A percentile compares a stretch with the other conserved stretches of the same genome.
Conservation (phyloP, 2,888 invertebrate genomes). For the Sympetrum striolatum region DNA sequence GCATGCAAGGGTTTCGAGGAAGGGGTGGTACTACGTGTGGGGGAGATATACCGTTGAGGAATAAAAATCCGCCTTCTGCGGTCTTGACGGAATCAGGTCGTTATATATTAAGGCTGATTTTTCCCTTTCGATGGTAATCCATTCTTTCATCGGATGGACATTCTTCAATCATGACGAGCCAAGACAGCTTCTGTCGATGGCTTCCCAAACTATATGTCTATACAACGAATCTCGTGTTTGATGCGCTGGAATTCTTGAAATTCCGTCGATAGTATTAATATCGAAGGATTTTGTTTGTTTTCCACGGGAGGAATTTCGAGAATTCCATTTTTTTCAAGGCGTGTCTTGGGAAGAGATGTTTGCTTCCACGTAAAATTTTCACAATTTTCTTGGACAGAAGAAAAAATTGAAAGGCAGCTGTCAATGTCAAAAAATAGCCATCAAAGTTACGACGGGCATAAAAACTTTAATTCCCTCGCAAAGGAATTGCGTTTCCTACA, state of each 20-base stretch:
- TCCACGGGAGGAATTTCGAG: no score
- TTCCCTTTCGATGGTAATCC: not conserved
- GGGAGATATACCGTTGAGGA: slow-evolving; percentile 11
- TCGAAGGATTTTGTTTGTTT: no score
- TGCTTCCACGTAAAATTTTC: no score
- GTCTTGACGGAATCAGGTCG: slow-evolving; percentile 39
- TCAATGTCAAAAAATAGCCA: no score
- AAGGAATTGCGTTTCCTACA: not conserved
- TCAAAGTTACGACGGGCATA: no score
- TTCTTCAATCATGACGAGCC: not conserved
- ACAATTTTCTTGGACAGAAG: no score
- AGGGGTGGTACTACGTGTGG: not conserved
- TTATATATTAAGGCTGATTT: slow-evolving; percentile 26
- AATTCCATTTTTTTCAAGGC: no score
- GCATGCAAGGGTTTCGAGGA: not conserved
- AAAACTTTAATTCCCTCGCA: not conserved
- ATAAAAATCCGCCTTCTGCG: not conserved
- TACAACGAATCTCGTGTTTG: no score
- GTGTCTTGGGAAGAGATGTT: no score
- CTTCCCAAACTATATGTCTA: not conserved
- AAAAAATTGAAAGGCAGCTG: no score
- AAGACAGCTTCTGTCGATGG: not conserved
- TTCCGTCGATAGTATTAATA: no score
- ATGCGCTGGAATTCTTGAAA: no score
- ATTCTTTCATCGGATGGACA: not conserved